These are phyloP conservation scores for Arctocebus calabarensis DNA, from an alignment of 2,797 vertebrate genomes.

Conservation along the genomic window DNA sequence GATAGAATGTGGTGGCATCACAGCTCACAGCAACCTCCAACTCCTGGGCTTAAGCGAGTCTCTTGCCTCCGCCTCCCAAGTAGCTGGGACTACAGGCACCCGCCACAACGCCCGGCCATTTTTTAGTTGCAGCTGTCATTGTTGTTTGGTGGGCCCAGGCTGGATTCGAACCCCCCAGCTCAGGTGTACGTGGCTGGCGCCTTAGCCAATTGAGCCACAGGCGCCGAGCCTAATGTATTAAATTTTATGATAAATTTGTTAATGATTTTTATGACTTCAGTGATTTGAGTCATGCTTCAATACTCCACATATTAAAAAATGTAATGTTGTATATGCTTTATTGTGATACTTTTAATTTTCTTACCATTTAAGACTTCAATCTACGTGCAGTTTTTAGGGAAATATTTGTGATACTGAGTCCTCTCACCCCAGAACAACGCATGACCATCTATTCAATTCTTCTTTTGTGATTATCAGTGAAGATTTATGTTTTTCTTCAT, in stretches of 20 bases:
- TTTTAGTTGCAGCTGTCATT: too few species aligned
- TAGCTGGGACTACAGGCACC: too few species aligned
- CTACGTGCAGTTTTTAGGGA: not conserved
- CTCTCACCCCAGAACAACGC: not conserved
- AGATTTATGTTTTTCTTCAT: not conserved
- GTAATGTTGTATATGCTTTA: not conserved
- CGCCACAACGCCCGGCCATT: too few species aligned
- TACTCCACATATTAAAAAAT: not conserved
- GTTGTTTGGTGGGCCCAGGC: too few species aligned
- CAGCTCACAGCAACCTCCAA: too few species aligned
- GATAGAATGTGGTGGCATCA: too few species aligned
- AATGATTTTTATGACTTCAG: not conserved
- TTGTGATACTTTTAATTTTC: not conserved
- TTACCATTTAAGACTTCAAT: not conserved
- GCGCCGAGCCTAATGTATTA: too few species aligned
- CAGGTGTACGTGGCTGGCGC: too few species aligned
- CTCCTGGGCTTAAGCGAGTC: too few species aligned
- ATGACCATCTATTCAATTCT: not conserved
- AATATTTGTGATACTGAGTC: not conserved
- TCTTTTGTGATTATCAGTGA: not conserved
- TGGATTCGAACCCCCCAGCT: too few species aligned
- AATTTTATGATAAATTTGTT: conserved; percentile 2
- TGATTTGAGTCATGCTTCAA: not conserved
- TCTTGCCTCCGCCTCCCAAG: too few species aligned
- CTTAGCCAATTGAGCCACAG: too few species aligned